phyloP scores from a whole-genome alignment of 1,140 invertebrate species.

The Zaprionus gabonicus region DNA sequence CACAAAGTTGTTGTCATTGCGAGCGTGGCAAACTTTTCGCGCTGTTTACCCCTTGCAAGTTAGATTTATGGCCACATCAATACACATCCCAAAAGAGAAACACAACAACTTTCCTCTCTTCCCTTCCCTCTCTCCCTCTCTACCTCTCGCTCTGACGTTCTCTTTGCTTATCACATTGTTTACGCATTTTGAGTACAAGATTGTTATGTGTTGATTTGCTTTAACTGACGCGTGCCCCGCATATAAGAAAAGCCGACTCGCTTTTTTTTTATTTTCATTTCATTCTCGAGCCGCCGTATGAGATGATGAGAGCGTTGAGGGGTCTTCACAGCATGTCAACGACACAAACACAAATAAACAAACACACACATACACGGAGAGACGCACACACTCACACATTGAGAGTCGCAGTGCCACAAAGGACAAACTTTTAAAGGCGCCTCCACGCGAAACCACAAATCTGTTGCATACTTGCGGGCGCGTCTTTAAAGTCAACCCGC shows the following conservation, averaged over 20 bases:
- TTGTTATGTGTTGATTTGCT: conserved; percentile 82
- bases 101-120: background rate
- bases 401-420: conserved; percentile 18
- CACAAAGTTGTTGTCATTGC: conserved; percentile 42
- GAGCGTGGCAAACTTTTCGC: conserved; percentile 29
- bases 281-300: conserved; percentile 58
- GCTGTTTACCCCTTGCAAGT: conserved; percentile 64
- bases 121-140: background rate
- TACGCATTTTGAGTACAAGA: conserved; percentile 83
- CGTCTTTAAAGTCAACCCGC: conserved; percentile 68
- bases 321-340: conserved; percentile 62
- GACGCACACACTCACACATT: conserved; percentile 7
- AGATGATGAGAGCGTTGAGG: conserved; percentile 22
- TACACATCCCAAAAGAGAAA: conserved; percentile 57
- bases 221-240: conserved; percentile 80
- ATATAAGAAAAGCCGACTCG: conserved; percentile 67
- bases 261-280: conserved; percentile 59
- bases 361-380: conserved; percentile 21
- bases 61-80: conserved; percentile 78
- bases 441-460: conserved; percentile 62
- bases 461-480: conserved; percentile 79
- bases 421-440: conserved; percentile 57
- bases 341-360: conserved; percentile 48
- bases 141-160: background rate
- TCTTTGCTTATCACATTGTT: conserved; percentile 79